Evolutionary conservation across 1,140 invertebrate genomes (phyloP).

Genomic region (Drosophila prosaltans): DNA sequence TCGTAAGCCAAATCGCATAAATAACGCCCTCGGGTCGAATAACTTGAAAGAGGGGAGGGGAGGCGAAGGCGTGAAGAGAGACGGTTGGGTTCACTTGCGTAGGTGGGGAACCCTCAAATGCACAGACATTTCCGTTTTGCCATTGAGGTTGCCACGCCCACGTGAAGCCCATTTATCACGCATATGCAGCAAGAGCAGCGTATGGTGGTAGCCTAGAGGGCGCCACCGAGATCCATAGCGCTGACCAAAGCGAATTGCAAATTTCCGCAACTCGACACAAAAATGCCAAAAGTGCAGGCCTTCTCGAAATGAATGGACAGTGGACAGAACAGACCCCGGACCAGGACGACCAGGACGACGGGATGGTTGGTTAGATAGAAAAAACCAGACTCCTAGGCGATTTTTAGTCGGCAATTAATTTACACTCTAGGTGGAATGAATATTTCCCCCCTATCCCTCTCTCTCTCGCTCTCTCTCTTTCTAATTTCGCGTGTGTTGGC

Average conservation of each 20-base stretch:
- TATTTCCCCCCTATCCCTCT: too few species aligned
- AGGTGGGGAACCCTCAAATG: constrained; percentile 30
- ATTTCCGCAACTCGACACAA: constrained; percentile 51
- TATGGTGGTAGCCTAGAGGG: constrained; percentile 16
- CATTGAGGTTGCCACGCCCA: constrained; percentile 28
- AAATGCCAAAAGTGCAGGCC: constrained; percentile 31
- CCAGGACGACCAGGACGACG: too few species aligned
- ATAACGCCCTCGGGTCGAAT: constrained; percentile 40
- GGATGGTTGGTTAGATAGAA: background rate
- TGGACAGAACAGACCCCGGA: too few species aligned
- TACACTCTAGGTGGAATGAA: constrained; percentile 1
- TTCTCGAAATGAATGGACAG: constrained; percentile 6
- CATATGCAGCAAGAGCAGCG: constrained; percentile 46
- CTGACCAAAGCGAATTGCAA: constrained; percentile 48
- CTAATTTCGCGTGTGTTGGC: background rate
- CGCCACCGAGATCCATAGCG: constrained; percentile 17
- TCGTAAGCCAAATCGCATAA: constrained; percentile 57
- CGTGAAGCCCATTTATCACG: constrained; percentile 57
- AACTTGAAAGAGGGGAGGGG: constrained; percentile 4
- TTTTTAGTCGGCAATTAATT: background rate
- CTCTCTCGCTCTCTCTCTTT: background rate
- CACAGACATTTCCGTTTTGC: constrained; percentile 52
- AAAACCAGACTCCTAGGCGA: background rate
- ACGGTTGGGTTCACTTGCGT: constrained; percentile 1
- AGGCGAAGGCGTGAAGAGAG: too few species aligned